Percentiles rank a stretch among this genome's conserved stretches.
Conservation (phyloP, 2,113 vertebrate genomes). For the Cnemophilus loriae region DNA sequence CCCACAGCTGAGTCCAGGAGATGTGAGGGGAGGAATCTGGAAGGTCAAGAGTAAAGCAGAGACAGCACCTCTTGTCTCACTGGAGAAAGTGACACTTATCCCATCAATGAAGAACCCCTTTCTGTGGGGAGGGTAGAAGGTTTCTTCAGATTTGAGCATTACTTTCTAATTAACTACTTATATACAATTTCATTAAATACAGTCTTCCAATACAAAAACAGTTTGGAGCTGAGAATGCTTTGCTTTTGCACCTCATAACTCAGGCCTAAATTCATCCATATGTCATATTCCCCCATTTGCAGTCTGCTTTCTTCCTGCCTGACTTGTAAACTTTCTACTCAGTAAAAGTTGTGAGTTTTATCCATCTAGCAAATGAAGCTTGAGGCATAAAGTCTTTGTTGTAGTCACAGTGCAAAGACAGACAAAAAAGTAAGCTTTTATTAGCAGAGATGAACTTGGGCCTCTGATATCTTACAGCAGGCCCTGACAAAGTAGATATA, state of each 20-base stretch:
- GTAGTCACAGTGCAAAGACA: not conserved
- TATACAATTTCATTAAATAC: not conserved
- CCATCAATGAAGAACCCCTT: not conserved
- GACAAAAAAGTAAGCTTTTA: not conserved
- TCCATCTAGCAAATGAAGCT: not conserved
- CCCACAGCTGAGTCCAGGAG: not conserved
- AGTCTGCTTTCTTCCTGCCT: not conserved
- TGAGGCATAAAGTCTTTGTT: not conserved
- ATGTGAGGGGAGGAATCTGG: not conserved
- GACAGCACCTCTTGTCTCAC: rapidly evolving
- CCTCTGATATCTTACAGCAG: not conserved
- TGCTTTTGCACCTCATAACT: not conserved
- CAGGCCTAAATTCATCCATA: not conserved
- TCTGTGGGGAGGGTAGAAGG: not conserved
- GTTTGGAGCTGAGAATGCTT: not conserved
- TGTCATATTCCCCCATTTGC: not conserved
- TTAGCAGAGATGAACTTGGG: not conserved
- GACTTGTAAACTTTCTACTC: not conserved
- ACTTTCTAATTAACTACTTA: not conserved
- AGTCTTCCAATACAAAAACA: not conserved
- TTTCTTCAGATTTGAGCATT: not conserved
- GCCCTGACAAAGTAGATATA: not conserved
- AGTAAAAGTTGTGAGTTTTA: not conserved
- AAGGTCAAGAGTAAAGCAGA: not conserved
- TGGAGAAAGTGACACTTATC: not conserved